Evolutionary conservation across 2,888 invertebrate species (phyloP).

Genomic region (Zaprionus obscuricornis): DNA sequence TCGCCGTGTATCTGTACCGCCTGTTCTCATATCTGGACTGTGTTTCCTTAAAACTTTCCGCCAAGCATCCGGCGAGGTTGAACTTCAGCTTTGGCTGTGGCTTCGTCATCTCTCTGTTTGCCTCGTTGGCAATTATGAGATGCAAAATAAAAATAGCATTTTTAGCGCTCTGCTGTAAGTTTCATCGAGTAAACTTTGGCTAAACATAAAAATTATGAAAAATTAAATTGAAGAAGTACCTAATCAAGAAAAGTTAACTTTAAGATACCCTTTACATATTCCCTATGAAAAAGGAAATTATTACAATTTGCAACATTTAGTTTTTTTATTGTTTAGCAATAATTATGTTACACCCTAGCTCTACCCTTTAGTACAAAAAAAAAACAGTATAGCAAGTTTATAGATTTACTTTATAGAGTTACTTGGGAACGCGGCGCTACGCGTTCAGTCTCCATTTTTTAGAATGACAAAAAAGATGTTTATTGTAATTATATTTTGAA

Average conservation of each 20-base stretch:
- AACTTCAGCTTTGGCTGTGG: too few relatives aligned
- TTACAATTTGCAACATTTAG: too few relatives aligned
- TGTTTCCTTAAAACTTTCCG: constrained; percentile 71
- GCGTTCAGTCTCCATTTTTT: constrained; percentile 47
- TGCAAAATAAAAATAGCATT: constrained; percentile 70
- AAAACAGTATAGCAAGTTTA: constrained; percentile 40
- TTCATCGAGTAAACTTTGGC: constrained; percentile 39
- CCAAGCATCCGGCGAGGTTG: constrained; percentile 56
- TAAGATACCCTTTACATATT: too few relatives aligned
- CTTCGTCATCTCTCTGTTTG: constrained; percentile 32
- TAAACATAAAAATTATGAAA: constrained; percentile 17
- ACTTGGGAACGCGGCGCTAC: constrained; percentile 49
- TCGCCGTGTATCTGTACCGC: constrained; percentile 48
- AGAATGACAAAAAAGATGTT: constrained; percentile 61
- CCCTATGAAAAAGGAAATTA: constrained; percentile 6
- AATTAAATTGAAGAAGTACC: constrained; percentile 6
- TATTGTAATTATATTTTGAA: constrained; percentile 81
- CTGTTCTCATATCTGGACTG: constrained; percentile 68
- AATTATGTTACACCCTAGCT: too few relatives aligned
- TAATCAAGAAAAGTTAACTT: too few relatives aligned
- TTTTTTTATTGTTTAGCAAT: too few relatives aligned
- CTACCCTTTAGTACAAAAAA: too few relatives aligned
- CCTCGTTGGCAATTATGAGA: constrained; percentile 69
- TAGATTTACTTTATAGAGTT: constrained; percentile 62
- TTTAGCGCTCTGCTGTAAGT: constrained; percentile 64